These are phyloP conservation scores for Lithobates pipiens DNA, from an alignment of 2,797 vertebrate genomes.

Conservation along the genomic window DNA sequence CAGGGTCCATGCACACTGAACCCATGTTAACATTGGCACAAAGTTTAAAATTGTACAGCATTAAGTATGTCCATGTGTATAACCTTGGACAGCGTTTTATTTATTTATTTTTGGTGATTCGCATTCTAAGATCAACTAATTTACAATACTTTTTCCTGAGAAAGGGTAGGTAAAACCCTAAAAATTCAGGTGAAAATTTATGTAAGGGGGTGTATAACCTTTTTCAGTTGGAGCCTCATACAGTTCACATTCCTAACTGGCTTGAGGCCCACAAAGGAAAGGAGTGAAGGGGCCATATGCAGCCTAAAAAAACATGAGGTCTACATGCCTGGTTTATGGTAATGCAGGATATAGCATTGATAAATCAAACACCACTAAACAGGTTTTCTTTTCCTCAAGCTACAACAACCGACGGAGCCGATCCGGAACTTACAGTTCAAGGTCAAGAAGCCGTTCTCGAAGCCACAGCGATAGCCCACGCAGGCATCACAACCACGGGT, in stretches of 20 bases:
- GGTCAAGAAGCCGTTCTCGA: constrained; percentile 92
- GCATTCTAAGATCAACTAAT: no score
- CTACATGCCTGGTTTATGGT: background rate
- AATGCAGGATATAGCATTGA: background rate
- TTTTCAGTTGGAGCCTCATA: no score
- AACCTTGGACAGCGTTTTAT: no score
- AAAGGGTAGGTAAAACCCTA: no score
- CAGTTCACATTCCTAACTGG: background rate
- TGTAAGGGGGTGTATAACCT: no score
- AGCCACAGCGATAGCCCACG: constrained; percentile 92
- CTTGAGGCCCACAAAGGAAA: background rate
- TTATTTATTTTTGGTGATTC: no score
- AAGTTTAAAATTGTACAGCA: no score
- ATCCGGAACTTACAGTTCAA: constrained; percentile 96
- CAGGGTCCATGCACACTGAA: no score
- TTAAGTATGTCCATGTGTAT: no score
- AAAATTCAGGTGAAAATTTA: background rate
- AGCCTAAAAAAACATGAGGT: background rate
- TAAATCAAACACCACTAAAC: background rate
- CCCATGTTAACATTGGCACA: no score
- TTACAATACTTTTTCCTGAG: no score
- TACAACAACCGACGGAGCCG: constrained; percentile 94
- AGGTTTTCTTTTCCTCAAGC: constrained; percentile 69
- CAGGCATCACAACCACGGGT: constrained; percentile 86
- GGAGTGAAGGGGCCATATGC: background rate